Percentiles rank a stretch among this genome's conserved stretches.
These are phyloP conservation scores for Calephelis perditalis DNA, from an alignment of 2,888 invertebrate genomes.

Conservation along the genomic window DNA sequence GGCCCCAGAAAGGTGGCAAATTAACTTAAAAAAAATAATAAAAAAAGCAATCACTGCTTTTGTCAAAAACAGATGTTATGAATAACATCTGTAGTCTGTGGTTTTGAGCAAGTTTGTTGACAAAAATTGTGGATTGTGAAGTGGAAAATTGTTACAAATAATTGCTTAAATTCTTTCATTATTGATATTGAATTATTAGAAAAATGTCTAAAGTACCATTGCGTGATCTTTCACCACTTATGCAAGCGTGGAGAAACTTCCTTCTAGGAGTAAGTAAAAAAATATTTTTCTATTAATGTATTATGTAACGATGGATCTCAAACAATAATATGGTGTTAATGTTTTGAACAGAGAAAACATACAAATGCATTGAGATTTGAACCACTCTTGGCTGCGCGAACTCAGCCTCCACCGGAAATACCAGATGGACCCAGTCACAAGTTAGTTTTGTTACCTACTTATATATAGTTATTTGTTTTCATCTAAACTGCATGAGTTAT, in stretches of 20 bases:
- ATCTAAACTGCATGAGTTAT: too few relatives aligned
- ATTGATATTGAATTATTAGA: not conserved
- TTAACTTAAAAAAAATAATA: too few relatives aligned
- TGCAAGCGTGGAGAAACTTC: constrained; percentile 81
- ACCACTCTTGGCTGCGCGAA: constrained; percentile 82
- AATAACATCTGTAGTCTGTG: not conserved
- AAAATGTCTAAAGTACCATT: constrained; percentile 69
- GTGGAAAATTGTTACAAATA: not conserved
- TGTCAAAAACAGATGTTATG: constrained; percentile 27
- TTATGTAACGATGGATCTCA: constrained; percentile 34
- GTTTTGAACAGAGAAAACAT: constrained; percentile 75
- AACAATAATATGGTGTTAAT: constrained; percentile 18
- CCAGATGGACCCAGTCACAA: constrained; percentile 90
- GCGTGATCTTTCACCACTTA: constrained; percentile 81
- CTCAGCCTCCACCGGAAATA: constrained; percentile 88
- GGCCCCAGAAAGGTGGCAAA: too few relatives aligned
- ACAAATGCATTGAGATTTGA: constrained; percentile 82
- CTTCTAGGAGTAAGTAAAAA: constrained; percentile 80
- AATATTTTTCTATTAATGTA: constrained; percentile 25
- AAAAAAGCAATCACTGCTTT: not conserved
- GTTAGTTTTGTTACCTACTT: constrained; percentile 34
- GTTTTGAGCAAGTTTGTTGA: not conserved
- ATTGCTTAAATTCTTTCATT: not conserved
- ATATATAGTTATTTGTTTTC: too few relatives aligned
- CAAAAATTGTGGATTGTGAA: too few relatives aligned